Evolutionary conservation across 2,113 vertebrate species (phyloP), one percentile per base, ranked within the genome.

Genomic region (Tamias sibiricus): DNA sequence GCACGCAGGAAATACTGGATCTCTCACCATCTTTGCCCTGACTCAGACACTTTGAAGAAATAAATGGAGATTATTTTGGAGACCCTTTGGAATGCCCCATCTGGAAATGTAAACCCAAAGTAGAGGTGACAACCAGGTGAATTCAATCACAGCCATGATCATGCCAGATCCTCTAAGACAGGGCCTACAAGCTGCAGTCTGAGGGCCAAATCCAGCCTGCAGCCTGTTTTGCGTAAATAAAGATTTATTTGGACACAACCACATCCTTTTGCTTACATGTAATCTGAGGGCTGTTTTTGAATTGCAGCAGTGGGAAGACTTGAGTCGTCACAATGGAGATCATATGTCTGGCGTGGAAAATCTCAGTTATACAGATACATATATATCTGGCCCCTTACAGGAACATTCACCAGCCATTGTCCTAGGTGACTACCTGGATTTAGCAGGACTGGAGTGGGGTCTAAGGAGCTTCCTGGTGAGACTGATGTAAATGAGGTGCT

Each of bases 221-320:
- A 62, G n/a, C 9, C 24, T 95, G 42, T 62, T 87, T 96, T 96
- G 52, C 80, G 8, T 57, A 49, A 92, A 80, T 64, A 91, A 71
- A 91, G 74, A 72, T 28, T 35, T 79, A 88, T 13, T 62, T 49
- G n/a, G 81, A 92, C 81, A 88, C 10, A 71, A 66, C 17, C 68
- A 52, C 24, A 71, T 3, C 20, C 28, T 30, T 62, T 79, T 54
- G 20, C 71, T 71, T 82, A 66, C n/a, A 87, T 30, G 19, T 44
- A 10, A 14, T 49, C 26, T 35, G 11, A 24, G 66, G 90, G 47
- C 35, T 19, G 0, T 11, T 86, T 95, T 37, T n/a, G 57, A 59
- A n/a, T 52, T 68, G 22, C 6, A 59, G 44, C 20, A 75, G 59
- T 20, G 68, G 59, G 59, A 13, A 37, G 19, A 72, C 66, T 71